These are phyloP conservation scores for Flexamia atlantica DNA, from an alignment of 2,888 invertebrate species.

Conservation along the genomic window DNA sequence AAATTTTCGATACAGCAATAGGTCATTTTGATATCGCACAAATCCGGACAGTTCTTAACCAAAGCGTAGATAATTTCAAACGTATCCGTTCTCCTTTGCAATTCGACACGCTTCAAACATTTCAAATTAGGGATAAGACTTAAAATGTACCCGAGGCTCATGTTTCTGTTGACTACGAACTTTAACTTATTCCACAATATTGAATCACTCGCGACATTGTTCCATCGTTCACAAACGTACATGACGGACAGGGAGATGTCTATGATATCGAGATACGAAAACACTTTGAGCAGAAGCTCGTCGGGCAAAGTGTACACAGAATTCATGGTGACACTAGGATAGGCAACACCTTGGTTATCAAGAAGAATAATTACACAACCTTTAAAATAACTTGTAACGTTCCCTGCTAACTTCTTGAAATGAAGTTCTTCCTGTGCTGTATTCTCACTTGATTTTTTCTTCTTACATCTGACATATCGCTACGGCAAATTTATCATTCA, in stretches of 20 bases:
- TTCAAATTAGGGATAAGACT: conserved; percentile 37
- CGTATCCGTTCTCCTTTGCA: conserved; percentile 57
- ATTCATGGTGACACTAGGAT: conserved; percentile 35
- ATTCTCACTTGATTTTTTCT: not conserved
- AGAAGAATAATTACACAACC: not conserved
- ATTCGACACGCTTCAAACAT: conserved; percentile 18
- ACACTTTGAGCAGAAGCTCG: conserved; percentile 59
- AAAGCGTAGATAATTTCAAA: conserved; percentile 45
- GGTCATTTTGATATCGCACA: conserved; percentile 49
- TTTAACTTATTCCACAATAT: conserved; percentile 54
- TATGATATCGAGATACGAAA: conserved; percentile 52
- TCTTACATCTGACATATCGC: not conserved
- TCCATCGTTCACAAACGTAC: conserved; percentile 58
- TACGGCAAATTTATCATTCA: not conserved
- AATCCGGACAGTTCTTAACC: conserved; percentile 40
- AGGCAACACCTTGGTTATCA: not conserved
- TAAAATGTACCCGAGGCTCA: conserved; percentile 42
- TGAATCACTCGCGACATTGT: conserved; percentile 26
- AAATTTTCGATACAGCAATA: conserved; percentile 52
- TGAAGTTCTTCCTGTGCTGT: not conserved
- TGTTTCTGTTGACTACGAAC: conserved; percentile 36
- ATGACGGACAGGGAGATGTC: conserved; percentile 49
- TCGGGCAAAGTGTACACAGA: conserved; percentile 49
- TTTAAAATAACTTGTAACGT: not conserved
- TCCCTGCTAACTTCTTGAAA: not conserved